Base-by-base conservation (phyloP, 2,113 vertebrate genomes). In the Ardeotis arabs region DNA sequence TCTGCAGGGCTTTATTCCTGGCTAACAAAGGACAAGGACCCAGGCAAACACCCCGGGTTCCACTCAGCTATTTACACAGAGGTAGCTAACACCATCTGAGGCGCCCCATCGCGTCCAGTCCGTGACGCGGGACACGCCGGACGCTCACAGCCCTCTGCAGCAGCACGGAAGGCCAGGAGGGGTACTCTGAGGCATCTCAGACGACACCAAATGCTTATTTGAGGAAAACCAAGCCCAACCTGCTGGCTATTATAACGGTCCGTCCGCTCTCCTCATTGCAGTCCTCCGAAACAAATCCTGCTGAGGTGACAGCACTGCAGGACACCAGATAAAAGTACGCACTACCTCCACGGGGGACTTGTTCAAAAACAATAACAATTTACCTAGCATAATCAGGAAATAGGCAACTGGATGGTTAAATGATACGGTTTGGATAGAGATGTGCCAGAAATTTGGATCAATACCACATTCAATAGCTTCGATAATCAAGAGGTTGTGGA, bases 51-150 rank as follows among this genome's bases (percentile, higher is more conserved):
- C 21, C 81, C 25, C 47, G 52, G 35, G 25, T 81, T 83, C 59
- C 52, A 50, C 35, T 64, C 73, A 23, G 56, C 12, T 63, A 22
- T 4, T 24, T 39, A 53, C 67, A 66, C 28, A 56, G 33, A n/a
- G 28, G 56, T 10, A 47, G 25, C 67, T 66, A 59, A 67, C 4
- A 2, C 50, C n/a, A 7, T 9, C 53, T 12, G 18, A 59, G 23
- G 41, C 63, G 69, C 24, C 10, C 41, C 13, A 0, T 4, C 20
- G 50, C 45, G 58, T 45, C 50, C 17, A 4, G 20, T 16, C 10
- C 0, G 0, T 39, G 70, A 62, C 19, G 2, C 5, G 33, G 60
- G 70, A 52, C 79, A 39, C 0, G 1, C 24, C 2, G 18, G n/a
- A 77, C 41, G 59, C 50, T 84, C 21, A 7, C 3, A 78, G 47